A percentile compares a stretch with the other conserved stretches of the same genome.
phyloP scores from a whole-genome alignment of 2,888 invertebrate species.

The Dromius quadrimaculatus region DNA sequence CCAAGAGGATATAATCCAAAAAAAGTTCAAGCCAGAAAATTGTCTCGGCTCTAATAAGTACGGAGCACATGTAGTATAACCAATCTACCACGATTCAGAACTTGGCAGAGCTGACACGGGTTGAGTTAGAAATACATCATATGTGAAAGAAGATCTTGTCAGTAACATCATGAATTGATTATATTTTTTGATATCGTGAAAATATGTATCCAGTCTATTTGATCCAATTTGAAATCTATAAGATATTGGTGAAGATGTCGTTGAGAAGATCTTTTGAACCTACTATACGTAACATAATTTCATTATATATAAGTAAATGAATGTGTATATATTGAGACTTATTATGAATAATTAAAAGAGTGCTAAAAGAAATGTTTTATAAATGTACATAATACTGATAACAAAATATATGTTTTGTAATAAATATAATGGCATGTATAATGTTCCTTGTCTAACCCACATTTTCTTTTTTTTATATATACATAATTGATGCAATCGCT shows the following conservation, averaged over 20 bases:
- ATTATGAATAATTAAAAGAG: conserved; percentile 24
- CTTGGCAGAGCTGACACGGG: too few relatives aligned
- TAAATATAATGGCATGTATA: too few relatives aligned
- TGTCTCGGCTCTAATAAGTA: too few relatives aligned
- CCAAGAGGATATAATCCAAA: too few relatives aligned
- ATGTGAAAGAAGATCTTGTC: conserved; percentile 16
- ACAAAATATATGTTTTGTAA: conserved; percentile 42
- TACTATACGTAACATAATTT: conserved; percentile 40
- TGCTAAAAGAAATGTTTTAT: conserved; percentile 42
- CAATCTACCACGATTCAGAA: too few relatives aligned
- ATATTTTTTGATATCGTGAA: conserved; percentile 7
- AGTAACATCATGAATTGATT: conserved; percentile 21
- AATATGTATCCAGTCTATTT: conserved; percentile 13
- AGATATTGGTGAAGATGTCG: conserved; percentile 11
- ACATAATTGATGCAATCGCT: too few relatives aligned
- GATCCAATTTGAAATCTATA: too few relatives aligned
- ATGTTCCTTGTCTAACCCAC: too few relatives aligned
- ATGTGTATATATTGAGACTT: conserved; percentile 36
- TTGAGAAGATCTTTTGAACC: conserved; percentile 33
- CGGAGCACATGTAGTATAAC: too few relatives aligned
- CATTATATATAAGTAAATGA: conserved; percentile 25
- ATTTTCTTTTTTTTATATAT: too few relatives aligned
- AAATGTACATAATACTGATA: conserved; percentile 39
- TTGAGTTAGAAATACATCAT: too few relatives aligned
- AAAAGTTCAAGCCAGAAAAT: too few relatives aligned